phyloP scores from a whole-genome alignment of 2,113 vertebrate genomes.

The Salvelinus fontinalis region DNA sequence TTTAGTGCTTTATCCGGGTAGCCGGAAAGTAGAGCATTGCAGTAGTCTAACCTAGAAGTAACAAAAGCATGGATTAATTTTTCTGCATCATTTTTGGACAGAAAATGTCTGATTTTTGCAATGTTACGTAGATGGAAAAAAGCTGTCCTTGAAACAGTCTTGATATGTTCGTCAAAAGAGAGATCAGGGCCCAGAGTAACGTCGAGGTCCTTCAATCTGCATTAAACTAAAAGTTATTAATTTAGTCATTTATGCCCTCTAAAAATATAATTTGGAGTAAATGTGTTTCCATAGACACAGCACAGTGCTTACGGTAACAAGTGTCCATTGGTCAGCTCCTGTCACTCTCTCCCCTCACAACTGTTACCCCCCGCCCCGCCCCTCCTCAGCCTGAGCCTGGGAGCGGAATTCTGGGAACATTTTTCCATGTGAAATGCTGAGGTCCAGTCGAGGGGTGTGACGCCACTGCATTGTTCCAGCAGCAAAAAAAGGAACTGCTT shows the following conservation, averaged over 20 bases:
- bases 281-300: conserved; percentile 44
- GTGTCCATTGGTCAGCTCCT: conserved; percentile 53
- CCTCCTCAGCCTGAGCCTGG: conserved; percentile 73
- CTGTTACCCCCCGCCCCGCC: conserved; percentile 59
- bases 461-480: conserved; percentile 79
- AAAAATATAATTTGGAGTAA: conserved; percentile 18
- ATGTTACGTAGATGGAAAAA: too few species aligned
- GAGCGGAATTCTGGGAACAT: conserved; percentile 81
- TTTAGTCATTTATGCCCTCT: too few species aligned
- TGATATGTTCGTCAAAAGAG: too few species aligned
- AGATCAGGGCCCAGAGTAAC: too few species aligned
- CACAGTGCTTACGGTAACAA: conserved; percentile 51
- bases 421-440: conserved; percentile 80
- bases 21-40: too few species aligned
- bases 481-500: conserved; percentile 81
- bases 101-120: too few species aligned
- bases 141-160: too few species aligned
- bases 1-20: too few species aligned
- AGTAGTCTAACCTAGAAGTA: too few species aligned
- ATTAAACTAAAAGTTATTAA: background rate
- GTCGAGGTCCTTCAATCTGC: background rate
- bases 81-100: too few species aligned
- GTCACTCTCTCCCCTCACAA: conserved; percentile 46
- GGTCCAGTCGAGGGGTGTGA: conserved; percentile 79
- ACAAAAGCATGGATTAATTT: too few species aligned